Conservation (phyloP, 1,140 invertebrate species). For the Phymorhynchus buccinoides region DNA sequence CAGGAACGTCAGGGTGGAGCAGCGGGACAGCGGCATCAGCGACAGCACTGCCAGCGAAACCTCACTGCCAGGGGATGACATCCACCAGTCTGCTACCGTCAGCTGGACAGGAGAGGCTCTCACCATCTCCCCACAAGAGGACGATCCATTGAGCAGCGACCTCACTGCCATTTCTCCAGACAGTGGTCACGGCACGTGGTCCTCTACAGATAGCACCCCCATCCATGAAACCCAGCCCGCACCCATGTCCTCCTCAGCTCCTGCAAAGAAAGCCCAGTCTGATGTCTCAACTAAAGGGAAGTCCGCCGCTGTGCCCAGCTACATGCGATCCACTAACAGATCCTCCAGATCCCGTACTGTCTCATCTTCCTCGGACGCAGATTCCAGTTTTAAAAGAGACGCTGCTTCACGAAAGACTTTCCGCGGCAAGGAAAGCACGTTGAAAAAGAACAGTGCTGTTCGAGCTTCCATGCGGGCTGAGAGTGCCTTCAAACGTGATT, state of each 20-base stretch:
- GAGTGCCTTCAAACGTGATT: slow-evolving; percentile 38
- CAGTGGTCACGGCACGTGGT: slow-evolving; percentile 57
- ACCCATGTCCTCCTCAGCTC: background rate
- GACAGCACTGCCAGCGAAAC: slow-evolving; percentile 31
- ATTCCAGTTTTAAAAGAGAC: slow-evolving; percentile 53
- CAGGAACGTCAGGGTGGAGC: slow-evolving; percentile 46
- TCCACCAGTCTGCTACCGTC: slow-evolving; percentile 62
- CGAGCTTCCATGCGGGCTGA: slow-evolving; percentile 51
- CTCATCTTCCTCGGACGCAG: background rate
- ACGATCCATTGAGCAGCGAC: slow-evolving; percentile 52
- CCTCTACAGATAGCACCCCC: slow-evolving; percentile 42
- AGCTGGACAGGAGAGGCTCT: slow-evolving; percentile 63
- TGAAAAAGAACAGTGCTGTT: slow-evolving; percentile 40
- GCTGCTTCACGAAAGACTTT: slow-evolving; percentile 53
- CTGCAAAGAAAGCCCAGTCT: slow-evolving; percentile 23
- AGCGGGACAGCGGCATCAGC: slow-evolving; percentile 11
- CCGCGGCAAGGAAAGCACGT: slow-evolving; percentile 31
- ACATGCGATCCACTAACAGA: slow-evolving; percentile 52
- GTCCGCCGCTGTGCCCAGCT: slow-evolving; percentile 54
- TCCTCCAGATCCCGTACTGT: background rate
- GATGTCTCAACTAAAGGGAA: slow-evolving; percentile 44
- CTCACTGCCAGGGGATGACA: slow-evolving; percentile 56
- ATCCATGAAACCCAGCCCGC: slow-evolving; percentile 38
- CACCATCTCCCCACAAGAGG: slow-evolving; percentile 44
- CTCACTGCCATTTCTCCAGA: slow-evolving; percentile 54